Evolutionary conservation across 2,797 vertebrate genomes (phyloP), one percentile per base, ranked within the genome.

Genomic region (Poeciliopsis presidionis): DNA sequence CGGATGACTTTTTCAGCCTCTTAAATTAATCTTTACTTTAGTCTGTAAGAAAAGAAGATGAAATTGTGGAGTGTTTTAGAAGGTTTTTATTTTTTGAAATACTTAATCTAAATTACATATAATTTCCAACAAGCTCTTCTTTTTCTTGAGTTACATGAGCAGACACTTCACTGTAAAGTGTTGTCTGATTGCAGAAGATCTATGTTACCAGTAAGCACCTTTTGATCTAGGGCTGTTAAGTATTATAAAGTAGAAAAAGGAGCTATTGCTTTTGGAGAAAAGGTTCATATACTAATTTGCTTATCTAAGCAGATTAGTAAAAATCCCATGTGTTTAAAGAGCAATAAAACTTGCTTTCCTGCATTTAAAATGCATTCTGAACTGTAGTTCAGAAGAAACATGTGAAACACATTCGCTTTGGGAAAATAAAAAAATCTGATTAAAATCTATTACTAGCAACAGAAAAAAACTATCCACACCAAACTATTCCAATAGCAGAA

Each of bases 1-100:
- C 65, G 59, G 18, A 74, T 69, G 72, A 87, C 80, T 81, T 80
- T 74, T 72, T 75, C 77, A 53, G 65, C 75, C 43, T 22, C 59
- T 81, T 53, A 63, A 55, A 75, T 36, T 71, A 78, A 47, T 30
- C n/a, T 72, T 72, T 63, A 63, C 30, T 47, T 79, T 36, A 57
- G 12, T 81, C 39, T 72, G 18, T 80, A 22, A 55, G 43, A n/a
- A 28, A 7, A 39, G 33, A 67, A 67, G 28, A 72, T 28, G 36
- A 5, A 49, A 67, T 47, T 76, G n/a, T 57, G 36, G 47, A 41
- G 30, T 25, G 63, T 78, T 7, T 75, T 73, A 45, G 69, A 43
- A 74, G 72, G 47, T 49, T 43, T 70, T 51, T 79, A 36, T n/a
- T n/a, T 73, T 53, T 13, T 36, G 2, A 36, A 51, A 51, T 1